Percentiles rank a stretch among this genome's conserved stretches.
These are phyloP conservation scores for Cabera pusaria DNA, from an alignment of 2,888 invertebrate species.

Conservation along the genomic window DNA sequence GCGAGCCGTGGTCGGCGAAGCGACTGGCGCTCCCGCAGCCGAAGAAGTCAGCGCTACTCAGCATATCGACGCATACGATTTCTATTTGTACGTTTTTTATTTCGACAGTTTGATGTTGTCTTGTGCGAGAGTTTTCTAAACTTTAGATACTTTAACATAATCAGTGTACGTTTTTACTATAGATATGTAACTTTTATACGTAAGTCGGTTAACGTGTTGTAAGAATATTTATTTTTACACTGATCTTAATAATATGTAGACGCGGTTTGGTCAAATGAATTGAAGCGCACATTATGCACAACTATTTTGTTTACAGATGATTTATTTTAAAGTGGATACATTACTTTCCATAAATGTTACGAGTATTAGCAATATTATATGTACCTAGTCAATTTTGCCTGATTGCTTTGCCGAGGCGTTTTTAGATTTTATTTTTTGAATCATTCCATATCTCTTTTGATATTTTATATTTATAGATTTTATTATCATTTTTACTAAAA, in stretches of 20 bases:
- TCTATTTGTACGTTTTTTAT: slow-evolving; percentile 57
- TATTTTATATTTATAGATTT: slow-evolving; percentile 32
- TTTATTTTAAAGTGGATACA: too few species aligned
- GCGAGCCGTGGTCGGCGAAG: slow-evolving; percentile 44
- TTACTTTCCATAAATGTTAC: too few species aligned
- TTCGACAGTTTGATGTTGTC: slow-evolving; percentile 69
- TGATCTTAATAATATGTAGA: slow-evolving; percentile 56
- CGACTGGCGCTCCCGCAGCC: slow-evolving; percentile 34
- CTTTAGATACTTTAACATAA: slow-evolving; percentile 41
- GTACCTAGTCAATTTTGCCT: slow-evolving; percentile 12
- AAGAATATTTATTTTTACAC: slow-evolving; percentile 70
- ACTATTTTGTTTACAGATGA: slow-evolving; percentile 28
- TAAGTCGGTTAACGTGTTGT: slow-evolving; percentile 60
- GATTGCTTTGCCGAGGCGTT: slow-evolving; percentile 9
- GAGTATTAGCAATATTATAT: slow-evolving; percentile 13
- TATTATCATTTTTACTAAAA: slow-evolving; percentile 33
- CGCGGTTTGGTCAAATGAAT: slow-evolving; percentile 39
- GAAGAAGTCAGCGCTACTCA: slow-evolving; percentile 44
- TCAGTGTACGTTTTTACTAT: slow-evolving; percentile 41
- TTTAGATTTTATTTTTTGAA: slow-evolving; percentile 28
- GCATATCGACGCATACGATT: slow-evolving; percentile 65
- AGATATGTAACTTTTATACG: slow-evolving; percentile 63
- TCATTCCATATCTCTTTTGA: slow-evolving; percentile 41
- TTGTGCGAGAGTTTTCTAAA: slow-evolving; percentile 46
- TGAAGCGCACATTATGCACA: slow-evolving; percentile 61